Conservation (phyloP, 2,113 vertebrate species). For the Hyla sarda region DNA sequence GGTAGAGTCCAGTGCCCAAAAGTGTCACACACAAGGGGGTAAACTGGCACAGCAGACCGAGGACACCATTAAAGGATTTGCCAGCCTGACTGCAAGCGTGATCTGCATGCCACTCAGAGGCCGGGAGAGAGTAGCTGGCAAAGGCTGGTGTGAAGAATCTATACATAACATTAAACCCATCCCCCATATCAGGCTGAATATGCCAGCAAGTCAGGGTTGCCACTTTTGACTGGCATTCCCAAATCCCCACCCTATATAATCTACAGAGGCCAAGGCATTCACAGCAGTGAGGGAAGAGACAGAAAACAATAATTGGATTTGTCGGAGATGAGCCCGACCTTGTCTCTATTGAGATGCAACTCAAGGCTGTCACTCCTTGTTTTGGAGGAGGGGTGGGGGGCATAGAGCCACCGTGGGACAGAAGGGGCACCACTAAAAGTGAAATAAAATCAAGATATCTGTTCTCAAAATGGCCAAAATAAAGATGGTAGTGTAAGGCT, state of each 20-base stretch:
- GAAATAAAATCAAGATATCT: neutral
- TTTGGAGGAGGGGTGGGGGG: neutral
- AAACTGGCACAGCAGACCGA: conserved; percentile 53
- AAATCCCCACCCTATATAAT: conserved; percentile 14
- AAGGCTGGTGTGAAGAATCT: conserved; percentile 27
- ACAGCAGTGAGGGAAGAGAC: neutral
- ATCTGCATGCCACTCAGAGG: conserved; percentile 52
- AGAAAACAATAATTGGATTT: conserved; percentile 35
- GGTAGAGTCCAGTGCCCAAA: conserved; percentile 42
- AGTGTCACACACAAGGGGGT: conserved; percentile 54
- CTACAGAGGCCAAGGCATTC: conserved; percentile 18
- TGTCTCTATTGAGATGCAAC: conserved; percentile 5
- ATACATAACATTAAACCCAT: neutral
- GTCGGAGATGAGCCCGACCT: conserved; percentile 5
- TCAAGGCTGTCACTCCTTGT: neutral
- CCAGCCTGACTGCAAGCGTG: conserved; percentile 47
- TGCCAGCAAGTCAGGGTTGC: conserved; percentile 29
- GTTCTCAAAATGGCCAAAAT: neutral
- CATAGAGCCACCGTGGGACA: neutral
- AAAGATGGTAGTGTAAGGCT: neutral
- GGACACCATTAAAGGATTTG: conserved; percentile 56
- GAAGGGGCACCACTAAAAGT: neutral
- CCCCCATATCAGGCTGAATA: neutral
- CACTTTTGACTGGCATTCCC: conserved; percentile 26
- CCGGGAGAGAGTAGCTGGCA: conserved; percentile 51